phyloP scores from a whole-genome alignment of 2,113 vertebrate species.

The Ovibos moschatus region DNA sequence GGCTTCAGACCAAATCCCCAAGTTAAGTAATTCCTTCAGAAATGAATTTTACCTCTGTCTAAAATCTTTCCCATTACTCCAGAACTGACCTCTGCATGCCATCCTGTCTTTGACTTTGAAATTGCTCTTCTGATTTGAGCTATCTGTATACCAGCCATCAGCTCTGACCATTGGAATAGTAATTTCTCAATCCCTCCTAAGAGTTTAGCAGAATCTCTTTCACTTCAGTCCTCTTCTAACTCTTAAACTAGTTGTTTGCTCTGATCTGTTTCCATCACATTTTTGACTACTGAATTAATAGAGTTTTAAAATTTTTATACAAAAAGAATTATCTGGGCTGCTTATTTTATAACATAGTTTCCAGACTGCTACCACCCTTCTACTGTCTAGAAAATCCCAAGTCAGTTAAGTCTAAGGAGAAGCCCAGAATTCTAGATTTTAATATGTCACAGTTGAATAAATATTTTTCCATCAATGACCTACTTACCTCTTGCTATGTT shows the following conservation, averaged over 20 bases:
- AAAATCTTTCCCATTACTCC: neutral
- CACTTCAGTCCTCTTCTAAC: neutral
- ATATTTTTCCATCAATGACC: neutral
- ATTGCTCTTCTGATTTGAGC: neutral
- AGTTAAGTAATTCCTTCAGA: neutral
- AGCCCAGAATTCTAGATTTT: neutral
- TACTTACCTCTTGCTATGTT: neutral
- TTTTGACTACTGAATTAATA: neutral
- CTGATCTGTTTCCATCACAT: neutral
- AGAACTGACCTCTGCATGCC: neutral
- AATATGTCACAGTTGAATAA: neutral
- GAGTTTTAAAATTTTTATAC: neutral
- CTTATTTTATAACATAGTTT: neutral
- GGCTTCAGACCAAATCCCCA: neutral
- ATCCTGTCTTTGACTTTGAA: neutral
- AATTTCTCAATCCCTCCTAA: neutral
- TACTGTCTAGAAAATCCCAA: neutral
- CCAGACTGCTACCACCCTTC: neutral
- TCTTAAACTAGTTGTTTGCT: neutral
- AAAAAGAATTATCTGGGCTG: neutral
- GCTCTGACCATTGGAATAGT: neutral
- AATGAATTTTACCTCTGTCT: neutral
- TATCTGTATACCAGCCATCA: neutral
- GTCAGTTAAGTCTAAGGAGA: neutral
- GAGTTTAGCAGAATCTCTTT: neutral